Evolutionary conservation across 2,888 invertebrate species (phyloP), one percentile per base, ranked within the genome.

Genomic region (Nycteola revayana): DNA sequence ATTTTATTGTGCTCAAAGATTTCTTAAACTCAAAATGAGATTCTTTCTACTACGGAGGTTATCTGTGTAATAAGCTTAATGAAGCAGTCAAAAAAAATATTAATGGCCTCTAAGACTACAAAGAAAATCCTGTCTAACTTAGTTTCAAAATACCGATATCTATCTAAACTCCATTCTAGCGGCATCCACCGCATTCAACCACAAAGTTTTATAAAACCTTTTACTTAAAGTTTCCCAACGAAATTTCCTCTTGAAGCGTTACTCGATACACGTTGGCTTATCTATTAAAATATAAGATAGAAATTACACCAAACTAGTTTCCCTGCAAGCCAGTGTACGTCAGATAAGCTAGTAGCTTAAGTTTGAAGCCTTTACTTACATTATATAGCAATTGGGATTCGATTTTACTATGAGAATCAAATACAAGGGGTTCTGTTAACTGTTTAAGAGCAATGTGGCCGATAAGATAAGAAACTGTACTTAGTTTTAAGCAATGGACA

Each of bases 271-370:
- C 51, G 49, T 46, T 45, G 44, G 44, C 60, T 63, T 67, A 63
- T 63, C 68, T 66, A 54, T 60, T 67, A 47, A 54, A 59, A 59
- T 62, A 58, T 56, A 52, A 62, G 60, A 63, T 54, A 64, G 54
- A 58, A 65, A 65, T 69, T 63, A 65, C 56, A 46, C 25, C 34
- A 45, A 51, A 56, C 60, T 59, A 63, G 56, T 64, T 56, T 27
- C 37, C 42, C 7, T 47, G 44, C 45, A 55, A 52, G 25, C 22
- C 26, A 36, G 36, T 26, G 44, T 42, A 49, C 40, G 48, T 47
- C 42, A 59, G 69, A 68, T 70, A 69, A 70, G 61, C 55, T 31
- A 28, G 30, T 32, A 40, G 51, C 52, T 53, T 59, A 63, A 68
- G 57, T 69, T 68, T 59, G 49, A 50, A 55, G 52, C 50, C 47